phyloP scores from a whole-genome alignment of 2,113 vertebrate species.

The Himantopus leucocephalus region DNA sequence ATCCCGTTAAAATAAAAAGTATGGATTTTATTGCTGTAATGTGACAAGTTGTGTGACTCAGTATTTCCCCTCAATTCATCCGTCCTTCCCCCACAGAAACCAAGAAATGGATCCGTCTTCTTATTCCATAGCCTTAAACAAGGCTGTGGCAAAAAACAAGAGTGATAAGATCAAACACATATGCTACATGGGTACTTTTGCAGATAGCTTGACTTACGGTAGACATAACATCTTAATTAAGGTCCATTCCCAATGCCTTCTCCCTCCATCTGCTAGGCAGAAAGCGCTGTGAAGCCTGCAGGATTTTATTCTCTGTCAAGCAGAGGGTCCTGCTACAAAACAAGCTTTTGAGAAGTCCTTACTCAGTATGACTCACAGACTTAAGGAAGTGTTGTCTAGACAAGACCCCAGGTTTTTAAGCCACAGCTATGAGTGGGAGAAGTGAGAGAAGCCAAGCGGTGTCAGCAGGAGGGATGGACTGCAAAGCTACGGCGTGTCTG shows the following conservation, averaged over 20 bases:
- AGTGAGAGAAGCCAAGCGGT: not conserved
- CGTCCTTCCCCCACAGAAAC: not conserved
- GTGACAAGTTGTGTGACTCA: slow-evolving; percentile 5
- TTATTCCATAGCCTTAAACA: not conserved
- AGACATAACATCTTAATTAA: slow-evolving; percentile 61
- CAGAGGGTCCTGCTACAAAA: not conserved
- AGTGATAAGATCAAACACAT: slow-evolving; percentile 17
- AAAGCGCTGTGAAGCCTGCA: not conserved
- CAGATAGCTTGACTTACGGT: not conserved
- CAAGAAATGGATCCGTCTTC: not conserved
- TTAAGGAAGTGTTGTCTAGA: slow-evolving; percentile 20
- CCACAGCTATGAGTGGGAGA: not conserved
- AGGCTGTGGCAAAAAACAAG: not conserved
- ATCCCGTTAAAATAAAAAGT: slow-evolving; percentile 6
- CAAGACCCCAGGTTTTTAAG: not conserved
- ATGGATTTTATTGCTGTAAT: not conserved
- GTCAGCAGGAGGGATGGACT: not conserved
- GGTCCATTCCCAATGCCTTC: not conserved
- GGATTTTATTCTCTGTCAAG: not conserved
- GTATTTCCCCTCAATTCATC: slow-evolving; percentile 18
- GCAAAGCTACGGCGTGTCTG: not conserved
- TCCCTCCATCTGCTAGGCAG: not conserved
- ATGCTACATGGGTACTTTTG: not conserved
- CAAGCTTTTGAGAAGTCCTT: not conserved
- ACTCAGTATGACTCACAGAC: not conserved